Evolutionary conservation across 2,797 vertebrate genomes (phyloP).

Genomic region (Sebastes glaucus): DNA sequence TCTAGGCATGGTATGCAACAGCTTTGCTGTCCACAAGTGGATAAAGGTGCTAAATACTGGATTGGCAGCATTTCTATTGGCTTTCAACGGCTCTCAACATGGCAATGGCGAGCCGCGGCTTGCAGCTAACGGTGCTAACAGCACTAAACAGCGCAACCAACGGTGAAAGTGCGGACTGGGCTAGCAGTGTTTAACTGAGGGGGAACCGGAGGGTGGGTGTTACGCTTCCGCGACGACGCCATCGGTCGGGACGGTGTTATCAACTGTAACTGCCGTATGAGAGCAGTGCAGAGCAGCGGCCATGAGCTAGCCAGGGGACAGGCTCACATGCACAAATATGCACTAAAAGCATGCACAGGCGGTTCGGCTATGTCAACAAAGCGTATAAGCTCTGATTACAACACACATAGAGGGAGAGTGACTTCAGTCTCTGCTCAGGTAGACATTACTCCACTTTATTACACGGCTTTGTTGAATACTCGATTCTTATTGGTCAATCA

Average conservation of each 20-base stretch:
- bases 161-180: not conserved
- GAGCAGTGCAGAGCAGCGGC: not conserved
- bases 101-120: not conserved
- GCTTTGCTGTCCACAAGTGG: not conserved
- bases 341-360: not conserved
- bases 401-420: not conserved
- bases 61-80: too few species aligned
- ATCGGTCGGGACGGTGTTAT: not conserved
- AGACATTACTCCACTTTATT: not conserved
- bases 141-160: not conserved
- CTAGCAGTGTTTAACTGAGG: not conserved
- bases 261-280: not conserved
- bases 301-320: accelerated
- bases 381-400: not conserved
- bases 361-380: too few species aligned
- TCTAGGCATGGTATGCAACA: not conserved
- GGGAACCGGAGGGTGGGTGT: not conserved
- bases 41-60: not conserved
- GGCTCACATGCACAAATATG: not conserved
- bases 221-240: not conserved
- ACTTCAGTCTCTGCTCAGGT: not conserved
- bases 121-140: not conserved
- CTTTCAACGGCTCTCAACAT: not conserved
- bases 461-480: not conserved
- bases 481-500: not conserved